phyloP scores from a whole-genome alignment of 2,888 invertebrate species.

The Ferrisia virgata region DNA sequence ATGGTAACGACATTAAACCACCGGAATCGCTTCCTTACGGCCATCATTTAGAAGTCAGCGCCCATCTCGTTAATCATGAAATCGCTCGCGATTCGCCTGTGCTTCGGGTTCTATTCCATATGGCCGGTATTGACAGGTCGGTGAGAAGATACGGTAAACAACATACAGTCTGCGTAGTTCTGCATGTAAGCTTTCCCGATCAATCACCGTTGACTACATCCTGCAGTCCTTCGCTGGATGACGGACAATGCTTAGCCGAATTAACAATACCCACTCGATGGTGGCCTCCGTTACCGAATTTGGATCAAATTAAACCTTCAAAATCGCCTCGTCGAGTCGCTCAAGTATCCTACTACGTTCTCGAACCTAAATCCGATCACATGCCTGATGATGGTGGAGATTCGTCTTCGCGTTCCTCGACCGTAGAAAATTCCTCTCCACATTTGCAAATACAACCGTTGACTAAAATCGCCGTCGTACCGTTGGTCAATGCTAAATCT shows the following conservation, averaged over 20 bases:
- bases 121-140: constrained; percentile 52
- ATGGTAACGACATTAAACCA: constrained; percentile 83
- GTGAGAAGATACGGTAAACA: constrained; percentile 59
- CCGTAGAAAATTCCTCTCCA: constrained; percentile 56
- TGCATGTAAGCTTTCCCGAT: constrained; percentile 65
- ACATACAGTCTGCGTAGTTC: constrained; percentile 70
- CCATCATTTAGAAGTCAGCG: constrained; percentile 74
- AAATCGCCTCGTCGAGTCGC: constrained; percentile 72
- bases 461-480: constrained; percentile 65
- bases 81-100: constrained; percentile 86
- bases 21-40: constrained; percentile 59
- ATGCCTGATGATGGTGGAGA: constrained; percentile 53
- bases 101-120: constrained; percentile 88
- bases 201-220: constrained; percentile 67
- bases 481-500: constrained; percentile 72
- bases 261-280: constrained; percentile 83
- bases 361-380: constrained; percentile 67
- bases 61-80: constrained; percentile 83
- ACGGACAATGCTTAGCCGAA: constrained; percentile 87
- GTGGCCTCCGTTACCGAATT: constrained; percentile 75
- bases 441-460: constrained; percentile 70
- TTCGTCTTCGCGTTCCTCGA: constrained; percentile 2
- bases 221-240: constrained; percentile 90
- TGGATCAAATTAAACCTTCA: constrained; percentile 52
- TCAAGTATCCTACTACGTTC: constrained; percentile 81